Base-by-base conservation (phyloP, 2,113 vertebrate genomes). In the Hippocampus barbouri region DNA sequence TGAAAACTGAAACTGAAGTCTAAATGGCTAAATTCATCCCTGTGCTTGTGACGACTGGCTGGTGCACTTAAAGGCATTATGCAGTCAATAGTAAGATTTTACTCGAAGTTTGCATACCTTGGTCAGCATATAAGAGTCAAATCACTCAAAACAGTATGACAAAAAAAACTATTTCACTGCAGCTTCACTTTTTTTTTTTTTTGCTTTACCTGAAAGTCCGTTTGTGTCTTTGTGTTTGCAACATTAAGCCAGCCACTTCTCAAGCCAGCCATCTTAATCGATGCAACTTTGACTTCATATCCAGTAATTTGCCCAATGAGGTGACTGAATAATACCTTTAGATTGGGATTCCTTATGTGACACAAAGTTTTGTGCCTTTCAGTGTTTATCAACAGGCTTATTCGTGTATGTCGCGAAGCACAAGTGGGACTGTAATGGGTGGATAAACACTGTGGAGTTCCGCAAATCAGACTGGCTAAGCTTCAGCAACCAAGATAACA, bases 241-340 rank as follows among this genome's bases (percentile, higher is more conserved):
- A 61, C 15, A 61, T 14, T 45, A 23, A 8, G n/a, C 6, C 64
- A 66, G 43, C 10, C 49, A 60, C 34, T 38, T 38, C 34, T 38
- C 34, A 38, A 38, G 34, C 5, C 34, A 38, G 34, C 34, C 2
- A 49, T 59, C 10, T 49, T 11, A 34, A 57, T 38, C n/a, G 8
- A 0, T 60, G 25, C 30, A 15, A 69, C 6, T 15, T 64, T 66
- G 47, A 68, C 40, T 57, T 8, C 8, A 23, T 45, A 41, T 11
- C 59, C 40, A n/a, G 18, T 15, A 0, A 56, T 75, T 16, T 60
- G 14, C 27, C 15, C 25, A 60, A 43, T 34, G 40, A 2, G 21
- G 64, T 69, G 78, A 84, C 85, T 85, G 83, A 79, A 87, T 85
- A 83, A 84, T 77, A 73, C 86, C 83, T 85, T 86, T 53, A 75